Conservation (phyloP, 2,797 vertebrate genomes). For the Miichthys miiuy region DNA sequence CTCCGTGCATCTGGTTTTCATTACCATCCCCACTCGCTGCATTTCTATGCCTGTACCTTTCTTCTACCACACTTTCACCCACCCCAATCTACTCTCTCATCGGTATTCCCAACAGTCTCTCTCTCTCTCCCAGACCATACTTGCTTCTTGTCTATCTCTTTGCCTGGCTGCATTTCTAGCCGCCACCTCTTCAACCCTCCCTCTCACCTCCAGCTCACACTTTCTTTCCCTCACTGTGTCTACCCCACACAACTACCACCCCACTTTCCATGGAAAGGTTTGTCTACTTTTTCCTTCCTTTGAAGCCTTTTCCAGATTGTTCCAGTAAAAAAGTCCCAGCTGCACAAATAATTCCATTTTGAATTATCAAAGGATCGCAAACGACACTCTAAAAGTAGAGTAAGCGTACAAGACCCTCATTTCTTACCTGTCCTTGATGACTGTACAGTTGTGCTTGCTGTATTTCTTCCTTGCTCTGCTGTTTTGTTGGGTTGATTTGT, state of each 20-base stretch:
- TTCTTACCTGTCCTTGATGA: slow-evolving; percentile 75
- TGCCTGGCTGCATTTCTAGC: slow-evolving; percentile 33
- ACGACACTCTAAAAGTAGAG: slow-evolving; percentile 35
- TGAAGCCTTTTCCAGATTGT: slow-evolving; percentile 67
- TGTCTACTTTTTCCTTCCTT: slow-evolving; percentile 65
- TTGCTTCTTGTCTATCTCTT: slow-evolving; percentile 57
- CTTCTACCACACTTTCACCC: slow-evolving; percentile 53
- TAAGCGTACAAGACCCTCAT: slow-evolving; percentile 27
- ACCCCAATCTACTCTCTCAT: slow-evolving; percentile 49
- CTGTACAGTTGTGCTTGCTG: slow-evolving; percentile 52
- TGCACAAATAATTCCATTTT: slow-evolving; percentile 77
- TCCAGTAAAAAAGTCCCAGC: slow-evolving; percentile 75
- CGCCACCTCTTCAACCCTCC: slow-evolving; percentile 35
- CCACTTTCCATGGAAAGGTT: slow-evolving; percentile 71
- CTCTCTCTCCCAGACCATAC: slow-evolving; percentile 44
- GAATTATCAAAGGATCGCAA: slow-evolving; percentile 49
- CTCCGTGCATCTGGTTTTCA: slow-evolving; percentile 80
- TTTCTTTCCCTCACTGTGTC: slow-evolving; percentile 58
- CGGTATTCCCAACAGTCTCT: slow-evolving; percentile 39
- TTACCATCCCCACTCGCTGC: slow-evolving; percentile 64
- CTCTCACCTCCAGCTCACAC: slow-evolving; percentile 55
- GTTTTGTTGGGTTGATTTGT: slow-evolving; percentile 47
- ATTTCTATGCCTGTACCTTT: slow-evolving; percentile 60
- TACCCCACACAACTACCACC: slow-evolving; percentile 62
- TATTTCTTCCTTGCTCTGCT: slow-evolving; percentile 39